These are phyloP conservation scores for Saccostrea glomerata DNA, from an alignment of 1,140 invertebrate species.

Conservation along the genomic window DNA sequence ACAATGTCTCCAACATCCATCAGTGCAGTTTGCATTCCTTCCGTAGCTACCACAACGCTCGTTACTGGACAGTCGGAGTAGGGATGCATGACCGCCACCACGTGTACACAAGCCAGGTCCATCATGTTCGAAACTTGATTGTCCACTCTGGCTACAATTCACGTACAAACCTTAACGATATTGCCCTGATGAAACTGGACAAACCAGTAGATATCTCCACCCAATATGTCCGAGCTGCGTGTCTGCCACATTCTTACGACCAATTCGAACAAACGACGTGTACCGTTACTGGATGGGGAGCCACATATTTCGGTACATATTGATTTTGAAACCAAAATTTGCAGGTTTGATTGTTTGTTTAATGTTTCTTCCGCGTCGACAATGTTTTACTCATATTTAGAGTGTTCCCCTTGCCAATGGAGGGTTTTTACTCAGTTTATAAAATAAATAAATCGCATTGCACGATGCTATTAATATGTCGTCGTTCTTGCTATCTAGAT, in stretches of 20 bases:
- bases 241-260: slow-evolving; percentile 58
- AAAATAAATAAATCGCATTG: no score
- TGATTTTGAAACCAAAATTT: no score
- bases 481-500: no score
- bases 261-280: slow-evolving; percentile 60
- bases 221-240: slow-evolving; percentile 56
- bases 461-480: no score
- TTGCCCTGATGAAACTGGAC: slow-evolving; percentile 66
- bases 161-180: slow-evolving; percentile 61
- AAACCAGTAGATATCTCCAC: slow-evolving; percentile 56
- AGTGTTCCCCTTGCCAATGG: no score
- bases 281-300: slow-evolving; percentile 68
- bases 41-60: slow-evolving; percentile 27
- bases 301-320: slow-evolving; percentile 58
- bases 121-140: slow-evolving; percentile 53
- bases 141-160: slow-evolving; percentile 59
- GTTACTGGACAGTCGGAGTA: slow-evolving; percentile 64
- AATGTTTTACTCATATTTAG: background rate
- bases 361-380: no score
- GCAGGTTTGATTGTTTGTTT: no score
- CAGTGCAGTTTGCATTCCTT: no score
- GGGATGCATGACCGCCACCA: slow-evolving; percentile 61
- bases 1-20: no score
- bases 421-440: no score
- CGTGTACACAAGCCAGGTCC: slow-evolving; percentile 59